A percentile compares a stretch with the other conserved stretches of the same genome.
Evolutionary conservation across 2,797 vertebrate species (phyloP).

Genomic region (Peromyscus nudipes): DNA sequence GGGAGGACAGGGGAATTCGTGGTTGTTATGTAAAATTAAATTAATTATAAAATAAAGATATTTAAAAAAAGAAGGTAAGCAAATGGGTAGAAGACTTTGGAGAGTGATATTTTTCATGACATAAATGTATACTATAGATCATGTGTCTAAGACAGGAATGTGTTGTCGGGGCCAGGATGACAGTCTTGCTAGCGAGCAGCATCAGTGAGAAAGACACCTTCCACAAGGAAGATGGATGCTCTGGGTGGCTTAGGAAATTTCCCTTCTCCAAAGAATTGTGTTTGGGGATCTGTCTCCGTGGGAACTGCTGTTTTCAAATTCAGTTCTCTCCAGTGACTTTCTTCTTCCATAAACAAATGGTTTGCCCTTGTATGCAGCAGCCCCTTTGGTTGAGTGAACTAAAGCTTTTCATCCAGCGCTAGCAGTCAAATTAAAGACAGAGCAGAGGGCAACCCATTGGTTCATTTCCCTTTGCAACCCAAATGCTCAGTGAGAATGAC

Average conservation of each 20-base stretch:
- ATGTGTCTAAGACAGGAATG: not conserved
- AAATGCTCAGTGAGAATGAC: not conserved
- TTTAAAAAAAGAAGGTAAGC: not conserved
- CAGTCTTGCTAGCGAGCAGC: not conserved
- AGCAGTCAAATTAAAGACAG: not conserved
- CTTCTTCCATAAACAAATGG: not conserved
- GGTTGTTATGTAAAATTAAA: too few relatives aligned
- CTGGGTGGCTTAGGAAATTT: not conserved
- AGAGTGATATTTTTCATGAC: conserved; percentile 11
- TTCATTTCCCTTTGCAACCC: conserved; percentile 10
- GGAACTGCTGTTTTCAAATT: not conserved
- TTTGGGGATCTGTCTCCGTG: not conserved
- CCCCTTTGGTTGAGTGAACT: not conserved
- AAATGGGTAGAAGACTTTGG: not conserved
- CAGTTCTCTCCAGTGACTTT: not conserved
- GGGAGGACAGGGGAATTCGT: too few relatives aligned
- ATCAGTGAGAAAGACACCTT: not conserved
- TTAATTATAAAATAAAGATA: too few relatives aligned
- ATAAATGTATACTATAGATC: not conserved
- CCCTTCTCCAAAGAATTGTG: not conserved
- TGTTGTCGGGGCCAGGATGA: not conserved
- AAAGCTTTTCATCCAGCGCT: not conserved
- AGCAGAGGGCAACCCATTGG: not conserved
- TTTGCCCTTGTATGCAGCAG: not conserved
- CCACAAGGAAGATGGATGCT: not conserved